Base-by-base conservation (phyloP, 2,113 vertebrate genomes). In the Anas platyrhynchos region DNA sequence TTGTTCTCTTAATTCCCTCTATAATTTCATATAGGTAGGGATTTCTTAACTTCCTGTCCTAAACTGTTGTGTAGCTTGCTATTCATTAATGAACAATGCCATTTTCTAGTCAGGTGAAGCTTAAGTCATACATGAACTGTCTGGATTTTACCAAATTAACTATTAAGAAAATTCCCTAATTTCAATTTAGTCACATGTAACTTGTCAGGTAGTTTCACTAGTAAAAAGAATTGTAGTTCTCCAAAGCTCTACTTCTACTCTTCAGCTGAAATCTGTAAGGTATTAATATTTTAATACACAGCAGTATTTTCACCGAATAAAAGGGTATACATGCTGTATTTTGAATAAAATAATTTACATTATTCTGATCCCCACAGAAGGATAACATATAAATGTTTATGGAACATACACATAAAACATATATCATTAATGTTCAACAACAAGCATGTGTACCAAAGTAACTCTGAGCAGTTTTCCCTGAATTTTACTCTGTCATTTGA, bases 401-500 rank as follows among this genome's bases (percentile, higher is more conserved):
- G 31, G 55, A 94, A 36, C n/a, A 23, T n/a, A 72, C 13, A 11
- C 20, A 38, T 34, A 77, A 80, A 93, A 94, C 52, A 58, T 77
- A 3, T 48, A 78, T 63, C 44, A 59, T 16, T 88, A 87, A 96
- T 68, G 55, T 46, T 92, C 41, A 93, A 50, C 26, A 96, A 95
- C 73, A 83, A 13, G 54, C 44, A 16, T 84, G 87, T 94, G 91
- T 96, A 91, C 76, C 32, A 95, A 89, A 94, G 63, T 44, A 96
- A 94, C 83, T 68, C 76, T 88, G 48, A 96, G 71, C 38, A 91
- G 16, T 83, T 97, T 95, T 90, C 96, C 62, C 84, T 96, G 88
- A 94, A 93, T 97, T 97, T 96, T 90, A 96, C 75, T 92, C 91
- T 93, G 54, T 92, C 78, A 87, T 92, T 97, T 94, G 84, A 96